A percentile compares a stretch with the other conserved stretches of the same genome.
Conservation (phyloP, 2,888 invertebrate species). For the Hyalella azteca region DNA sequence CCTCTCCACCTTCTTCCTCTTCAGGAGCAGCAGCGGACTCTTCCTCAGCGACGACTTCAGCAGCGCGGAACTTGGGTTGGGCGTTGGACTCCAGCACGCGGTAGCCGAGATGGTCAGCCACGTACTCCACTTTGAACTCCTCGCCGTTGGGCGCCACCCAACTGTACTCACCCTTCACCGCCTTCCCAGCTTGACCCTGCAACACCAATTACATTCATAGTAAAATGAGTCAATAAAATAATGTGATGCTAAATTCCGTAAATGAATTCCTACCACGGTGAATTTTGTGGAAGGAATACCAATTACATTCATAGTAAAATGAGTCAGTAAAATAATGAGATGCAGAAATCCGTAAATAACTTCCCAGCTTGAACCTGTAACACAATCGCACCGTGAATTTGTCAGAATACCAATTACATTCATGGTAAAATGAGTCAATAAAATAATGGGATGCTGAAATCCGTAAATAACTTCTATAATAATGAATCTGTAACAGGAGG, state of each 20-base stretch:
- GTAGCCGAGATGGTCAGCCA: slow-evolving; percentile 22
- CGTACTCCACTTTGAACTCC: slow-evolving; percentile 47
- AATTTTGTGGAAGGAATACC: neutral
- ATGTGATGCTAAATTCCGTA: neutral
- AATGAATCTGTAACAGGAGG: neutral
- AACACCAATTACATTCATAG: neutral
- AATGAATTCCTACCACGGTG: neutral
- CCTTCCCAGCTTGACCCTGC: slow-evolving; percentile 41
- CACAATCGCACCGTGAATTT: too few species aligned
- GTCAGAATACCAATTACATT: neutral
- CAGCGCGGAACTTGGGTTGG: neutral
- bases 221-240: neutral
- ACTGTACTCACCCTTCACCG: slow-evolving; percentile 53
- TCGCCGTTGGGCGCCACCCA: slow-evolving; percentile 48
- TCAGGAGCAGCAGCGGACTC: neutral
- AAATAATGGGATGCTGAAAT: neutral
- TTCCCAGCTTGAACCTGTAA: slow-evolving; percentile 39
- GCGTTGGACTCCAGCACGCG: slow-evolving; percentile 6
- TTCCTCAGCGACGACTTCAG: neutral
- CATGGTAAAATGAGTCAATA: neutral
- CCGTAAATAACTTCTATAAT: neutral
- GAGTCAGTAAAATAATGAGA: too few species aligned
- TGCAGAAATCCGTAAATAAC: slow-evolving; percentile 46
- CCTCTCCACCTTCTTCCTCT: slow-evolving; percentile 15
- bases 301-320: too few species aligned